These are phyloP conservation scores for Burhinus oedicnemus DNA, from an alignment of 2,113 vertebrate genomes.

Conservation along the genomic window DNA sequence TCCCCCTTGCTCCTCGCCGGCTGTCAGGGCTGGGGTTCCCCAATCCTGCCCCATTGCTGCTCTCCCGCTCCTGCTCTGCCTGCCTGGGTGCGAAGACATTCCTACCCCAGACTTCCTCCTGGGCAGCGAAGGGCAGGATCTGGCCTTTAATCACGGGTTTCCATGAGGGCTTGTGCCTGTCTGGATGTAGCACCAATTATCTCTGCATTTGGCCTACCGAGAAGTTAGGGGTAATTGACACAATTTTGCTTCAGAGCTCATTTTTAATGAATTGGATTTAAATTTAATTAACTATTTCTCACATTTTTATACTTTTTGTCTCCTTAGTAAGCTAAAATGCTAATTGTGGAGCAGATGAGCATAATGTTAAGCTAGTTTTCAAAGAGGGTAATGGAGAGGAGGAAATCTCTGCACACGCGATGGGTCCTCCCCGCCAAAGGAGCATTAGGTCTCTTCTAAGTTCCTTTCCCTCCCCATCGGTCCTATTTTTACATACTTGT, in stretches of 20 bases:
- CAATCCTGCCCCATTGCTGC: no score
- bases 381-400: neutral
- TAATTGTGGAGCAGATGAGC: neutral
- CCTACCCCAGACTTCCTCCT: neutral
- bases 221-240: neutral
- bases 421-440: neutral
- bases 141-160: neutral
- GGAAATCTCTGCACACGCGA: fast-evolving
- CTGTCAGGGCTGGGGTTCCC: neutral
- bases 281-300: neutral
- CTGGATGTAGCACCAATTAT: neutral
- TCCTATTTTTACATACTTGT: neutral
- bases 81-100: neutral
- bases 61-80: no score
- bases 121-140: neutral
- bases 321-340: neutral
- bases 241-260: neutral
- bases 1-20: neutral
- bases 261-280: neutral
- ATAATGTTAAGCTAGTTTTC: neutral
- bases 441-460: neutral
- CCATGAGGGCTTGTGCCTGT: neutral
- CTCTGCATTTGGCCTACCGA: neutral
- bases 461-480: neutral
- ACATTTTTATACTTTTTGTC: neutral